Conservation (phyloP, 2,797 vertebrate genomes). For the Scolopax bukidnonensis region DNA sequence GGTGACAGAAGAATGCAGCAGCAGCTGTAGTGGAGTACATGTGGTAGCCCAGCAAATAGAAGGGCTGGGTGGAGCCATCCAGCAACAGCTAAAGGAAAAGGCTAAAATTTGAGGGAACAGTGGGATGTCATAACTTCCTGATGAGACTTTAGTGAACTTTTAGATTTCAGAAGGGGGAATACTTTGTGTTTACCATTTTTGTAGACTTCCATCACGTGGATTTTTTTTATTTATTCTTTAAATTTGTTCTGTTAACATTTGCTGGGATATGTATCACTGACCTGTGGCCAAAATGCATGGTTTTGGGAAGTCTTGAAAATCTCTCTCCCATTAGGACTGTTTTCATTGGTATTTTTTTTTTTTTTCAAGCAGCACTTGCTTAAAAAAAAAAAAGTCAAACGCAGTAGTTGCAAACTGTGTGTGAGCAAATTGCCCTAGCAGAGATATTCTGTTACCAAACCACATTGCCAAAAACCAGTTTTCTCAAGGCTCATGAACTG, state of each 20-base stretch:
- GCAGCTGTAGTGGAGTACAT: not conserved
- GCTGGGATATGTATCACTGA: not conserved
- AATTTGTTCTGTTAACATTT: not conserved
- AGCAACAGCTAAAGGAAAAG: not conserved
- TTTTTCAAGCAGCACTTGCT: not conserved
- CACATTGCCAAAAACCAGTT: not conserved
- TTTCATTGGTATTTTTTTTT: not conserved
- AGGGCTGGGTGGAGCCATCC: not conserved
- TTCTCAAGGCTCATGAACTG: not conserved
- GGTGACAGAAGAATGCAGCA: not conserved
- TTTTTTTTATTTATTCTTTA: not conserved
- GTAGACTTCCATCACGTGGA: rapidly evolving
- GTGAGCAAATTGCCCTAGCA: not conserved
- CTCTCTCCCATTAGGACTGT: not conserved
- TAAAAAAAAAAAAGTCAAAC: not conserved
- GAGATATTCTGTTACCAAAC: not conserved
- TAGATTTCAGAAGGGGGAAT: not conserved
- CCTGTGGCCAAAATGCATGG: not conserved
- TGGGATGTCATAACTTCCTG: not conserved
- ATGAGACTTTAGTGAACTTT: not conserved
- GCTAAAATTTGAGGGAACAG: not conserved
- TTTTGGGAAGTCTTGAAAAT: not conserved
- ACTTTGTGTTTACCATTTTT: not conserved
- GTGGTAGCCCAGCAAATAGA: not conserved
- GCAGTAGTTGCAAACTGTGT: not conserved